Evolutionary conservation across 2,113 vertebrate species (phyloP), one percentile per base, ranked within the genome.

Genomic region (Passer domesticus): DNA sequence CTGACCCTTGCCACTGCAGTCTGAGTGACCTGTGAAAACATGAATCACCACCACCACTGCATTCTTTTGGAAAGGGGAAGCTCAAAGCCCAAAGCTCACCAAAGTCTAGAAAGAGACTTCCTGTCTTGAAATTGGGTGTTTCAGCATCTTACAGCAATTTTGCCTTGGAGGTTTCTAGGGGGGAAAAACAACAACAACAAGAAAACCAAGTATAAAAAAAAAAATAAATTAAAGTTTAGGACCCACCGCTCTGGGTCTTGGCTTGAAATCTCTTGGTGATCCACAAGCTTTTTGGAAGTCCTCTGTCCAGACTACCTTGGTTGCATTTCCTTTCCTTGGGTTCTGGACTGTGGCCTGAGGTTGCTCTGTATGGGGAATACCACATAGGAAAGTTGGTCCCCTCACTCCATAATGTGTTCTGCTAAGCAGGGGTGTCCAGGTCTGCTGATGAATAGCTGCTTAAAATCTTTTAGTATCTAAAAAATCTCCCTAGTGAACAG

Each of bases 261-360:
- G 96, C 95, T 96, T 97, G 96, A 95, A 97, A 93, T 90, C 95
- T 96, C 96, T 97, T 97, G 95, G 92, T 97, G 95, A 97, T 97
- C 96, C 96, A 97, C 94, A 97, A 92, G 96, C 96, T 90, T 95
- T 97, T 97, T 90, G 96, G 95, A 96, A 97, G 96, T 97, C 96
- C 83, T 97, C 96, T 95, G 95, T 97, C 96, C 96, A 97, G 92
- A 97, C 89, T 94, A 97, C 95, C 95, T 96, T 97, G 95, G 95
- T 63, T 96, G 94, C 96, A 96, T 91, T 97, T 97, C 92, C 96
- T 97, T 93, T 97, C 96, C 96, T 97, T 97, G 89, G 95, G 94
- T 52, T 97, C 96, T 93, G 94, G 80, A 68, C 92, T 95, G 92
- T 97, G 92, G 96, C 94, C 95, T 94, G 95, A 76, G 80, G 94